Evolutionary conservation across 2,797 vertebrate genomes (phyloP), one percentile per base, ranked within the genome.

Genomic region (Sardinella longiceps): DNA sequence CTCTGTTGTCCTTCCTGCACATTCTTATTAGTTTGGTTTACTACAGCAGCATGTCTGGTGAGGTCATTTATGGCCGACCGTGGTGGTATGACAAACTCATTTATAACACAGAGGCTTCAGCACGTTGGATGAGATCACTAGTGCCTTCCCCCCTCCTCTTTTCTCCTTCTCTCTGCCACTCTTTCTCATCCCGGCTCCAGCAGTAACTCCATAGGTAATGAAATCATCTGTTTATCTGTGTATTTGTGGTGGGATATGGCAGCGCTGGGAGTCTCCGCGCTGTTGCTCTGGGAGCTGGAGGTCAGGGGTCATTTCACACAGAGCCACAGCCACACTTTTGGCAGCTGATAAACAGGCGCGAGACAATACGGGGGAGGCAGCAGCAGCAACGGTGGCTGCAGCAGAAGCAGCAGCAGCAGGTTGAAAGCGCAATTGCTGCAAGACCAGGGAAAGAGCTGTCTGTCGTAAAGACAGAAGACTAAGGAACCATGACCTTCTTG

Each of bases 51-150:
- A 94, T 82, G 94, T 95, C 95, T 96, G 95, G 91, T 97, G 97
- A 98, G 96, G 95, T 97, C 96, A 97, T 95, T 95, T 96, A 96
- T 96, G 94, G 94, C 95, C 93, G 88, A 95, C 95, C 94, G 90
- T 91, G 95, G 94, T 94, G 94, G 91, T 92, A 94, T 87, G 89
- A 93, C 92, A 91, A 91, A 94, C 95, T 95, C 95, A 95, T 98
- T 97, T 97, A 96, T 97, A 96, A 97, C 85, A 2, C 82, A 87
- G 92, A 93, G 92, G 91, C 94, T 95, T 97, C 95, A 96, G 94
- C 94, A 93, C 93, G 86, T 94, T 84, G 88, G 86, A 89, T 95
- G 94, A 97, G 94, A 94, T 97, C 96, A 95, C 93, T 89, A 83
- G 87, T 88, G 81, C 86, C 86, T 89, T 90, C 86, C 33, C 70